Evolutionary conservation across 23 tunicate species (phyloP), one percentile per base, ranked within the genome.

Genomic region (Trididemnum miniatum): DNA sequence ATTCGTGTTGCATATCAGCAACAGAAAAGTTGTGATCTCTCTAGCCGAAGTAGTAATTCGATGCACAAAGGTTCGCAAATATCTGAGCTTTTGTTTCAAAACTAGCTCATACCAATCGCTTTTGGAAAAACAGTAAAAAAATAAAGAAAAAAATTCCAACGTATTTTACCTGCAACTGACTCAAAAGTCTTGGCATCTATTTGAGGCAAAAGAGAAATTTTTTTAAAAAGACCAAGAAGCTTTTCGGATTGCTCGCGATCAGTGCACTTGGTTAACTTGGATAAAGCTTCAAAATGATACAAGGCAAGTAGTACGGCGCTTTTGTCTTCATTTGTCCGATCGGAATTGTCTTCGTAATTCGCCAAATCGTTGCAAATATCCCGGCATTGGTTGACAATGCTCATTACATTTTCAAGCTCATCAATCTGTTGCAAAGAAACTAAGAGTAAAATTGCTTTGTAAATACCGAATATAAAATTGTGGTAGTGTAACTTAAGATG

Each of bases 111-210:
- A n/a, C n/a, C n/a, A n/a, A n/a, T n/a, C n/a, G n/a, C n/a, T n/a
- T n/a, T n/a, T n/a, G n/a, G n/a, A n/a, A n/a, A n/a, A n/a, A n/a
- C n/a, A n/a, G n/a, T n/a, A n/a, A n/a, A n/a, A n/a, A n/a, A n/a
- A n/a, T n/a, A n/a, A n/a, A n/a, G n/a, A n/a, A n/a, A n/a, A n/a
- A n/a, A n/a, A n/a, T n/a, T n/a, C n/a, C n/a, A n/a, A n/a, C n/a
- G n/a, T n/a, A n/a, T n/a, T n/a, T 31, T 31, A 86, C 96, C 96
- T 66, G 98, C 98, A 20, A 88, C 23, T 2, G 94, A 88, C 88
- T 93, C 94, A 76, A 88, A 93, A 0, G 93, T 93, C 35, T 84
- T 88, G 22, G 73, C 87, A 75, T 92, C 92, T 2, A 72, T 80
- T 24, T 59, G 74, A 26, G 82, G 82, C 32, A 88, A 26, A 7